Percentiles rank a stretch among this genome's conserved stretches.
Conservation (phyloP, 2,888 invertebrate genomes). For the Psylliodes chrysocephalus region DNA sequence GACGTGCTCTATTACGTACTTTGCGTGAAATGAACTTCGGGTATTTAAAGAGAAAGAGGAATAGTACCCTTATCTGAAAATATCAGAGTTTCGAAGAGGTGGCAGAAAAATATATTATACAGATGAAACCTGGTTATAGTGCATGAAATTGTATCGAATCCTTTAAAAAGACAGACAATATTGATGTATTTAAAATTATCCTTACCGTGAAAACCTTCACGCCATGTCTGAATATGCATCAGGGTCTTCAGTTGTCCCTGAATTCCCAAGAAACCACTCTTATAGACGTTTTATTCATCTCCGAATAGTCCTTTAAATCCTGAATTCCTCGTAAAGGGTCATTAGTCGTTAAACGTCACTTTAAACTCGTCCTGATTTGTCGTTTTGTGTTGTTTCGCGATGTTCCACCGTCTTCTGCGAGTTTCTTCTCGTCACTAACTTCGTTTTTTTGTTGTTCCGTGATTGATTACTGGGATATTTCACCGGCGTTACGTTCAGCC, state of each 20-base stretch:
- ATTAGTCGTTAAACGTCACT: conserved; percentile 12
- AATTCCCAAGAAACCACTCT: conserved; percentile 6
- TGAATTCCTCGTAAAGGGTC: conserved; percentile 15
- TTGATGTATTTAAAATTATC: not conserved
- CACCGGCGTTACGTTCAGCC: not conserved
- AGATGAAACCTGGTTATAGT: too few species aligned
- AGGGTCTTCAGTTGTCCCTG: conserved; percentile 18
- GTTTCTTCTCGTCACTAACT: too few species aligned
- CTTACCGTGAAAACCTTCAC: conserved; percentile 31
- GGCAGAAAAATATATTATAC: too few species aligned
- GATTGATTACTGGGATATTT: conserved; percentile 39
- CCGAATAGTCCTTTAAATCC: not conserved
- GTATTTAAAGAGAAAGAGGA: too few species aligned
- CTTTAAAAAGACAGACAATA: not conserved
- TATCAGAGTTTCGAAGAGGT: too few species aligned
- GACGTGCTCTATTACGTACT: too few species aligned
- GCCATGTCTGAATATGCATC: conserved; percentile 36
- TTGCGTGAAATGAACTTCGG: too few species aligned
- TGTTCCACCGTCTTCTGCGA: not conserved
- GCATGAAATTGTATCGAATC: not conserved
- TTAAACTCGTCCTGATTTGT: conserved; percentile 10
- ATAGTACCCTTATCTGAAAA: too few species aligned
- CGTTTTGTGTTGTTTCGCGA: not conserved
- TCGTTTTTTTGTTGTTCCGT: conserved; percentile 17
- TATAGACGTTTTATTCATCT: conserved; percentile 24